phyloP scores from a whole-genome alignment of 2,113 vertebrate species.

The Zosterops japonicus region DNA sequence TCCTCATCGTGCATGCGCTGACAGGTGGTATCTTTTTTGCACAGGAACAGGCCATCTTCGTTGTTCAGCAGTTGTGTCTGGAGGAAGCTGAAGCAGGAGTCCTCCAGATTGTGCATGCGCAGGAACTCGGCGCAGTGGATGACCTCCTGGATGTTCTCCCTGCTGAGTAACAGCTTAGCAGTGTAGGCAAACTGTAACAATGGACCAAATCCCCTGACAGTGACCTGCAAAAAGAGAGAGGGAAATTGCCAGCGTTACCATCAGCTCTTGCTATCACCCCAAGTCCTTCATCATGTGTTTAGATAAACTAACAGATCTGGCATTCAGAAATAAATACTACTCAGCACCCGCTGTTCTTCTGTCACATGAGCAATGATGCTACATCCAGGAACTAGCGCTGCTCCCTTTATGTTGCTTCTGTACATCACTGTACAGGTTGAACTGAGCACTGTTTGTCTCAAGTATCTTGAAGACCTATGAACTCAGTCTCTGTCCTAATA shows the following conservation, averaged over 20 bases:
- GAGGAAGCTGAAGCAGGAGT: conserved; percentile 98
- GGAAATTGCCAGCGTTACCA: conserved; percentile 83
- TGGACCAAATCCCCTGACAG: conserved; percentile 95
- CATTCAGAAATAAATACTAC: conserved; percentile 74
- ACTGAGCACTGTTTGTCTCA: neutral
- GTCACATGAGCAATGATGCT: conserved; percentile 68
- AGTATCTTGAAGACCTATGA: neutral
- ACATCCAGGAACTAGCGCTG: conserved; percentile 21
- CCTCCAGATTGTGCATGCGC: conserved; percentile 99
- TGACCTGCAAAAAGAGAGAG: conserved; percentile 86
- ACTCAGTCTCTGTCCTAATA: conserved; percentile 17
- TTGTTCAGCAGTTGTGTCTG: conserved; percentile 94
- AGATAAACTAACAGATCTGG: conserved; percentile 77
- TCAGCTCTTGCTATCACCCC: conserved; percentile 78
- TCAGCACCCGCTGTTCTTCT: conserved; percentile 72
- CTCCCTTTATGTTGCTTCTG: neutral
- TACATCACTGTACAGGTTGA: neutral
- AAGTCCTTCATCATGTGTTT: conserved; percentile 63
- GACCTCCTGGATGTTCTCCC: conserved; percentile 99
- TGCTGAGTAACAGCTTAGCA: conserved; percentile 98
- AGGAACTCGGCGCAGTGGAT: conserved; percentile 97
- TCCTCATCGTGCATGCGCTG: conserved; percentile 77
- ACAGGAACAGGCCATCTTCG: conserved; percentile 87
- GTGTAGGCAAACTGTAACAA: conserved; percentile 99
- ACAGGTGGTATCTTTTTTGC: conserved; percentile 83